Evolutionary conservation across 2,113 vertebrate genomes (phyloP).

Genomic region (Scortum barcoo): DNA sequence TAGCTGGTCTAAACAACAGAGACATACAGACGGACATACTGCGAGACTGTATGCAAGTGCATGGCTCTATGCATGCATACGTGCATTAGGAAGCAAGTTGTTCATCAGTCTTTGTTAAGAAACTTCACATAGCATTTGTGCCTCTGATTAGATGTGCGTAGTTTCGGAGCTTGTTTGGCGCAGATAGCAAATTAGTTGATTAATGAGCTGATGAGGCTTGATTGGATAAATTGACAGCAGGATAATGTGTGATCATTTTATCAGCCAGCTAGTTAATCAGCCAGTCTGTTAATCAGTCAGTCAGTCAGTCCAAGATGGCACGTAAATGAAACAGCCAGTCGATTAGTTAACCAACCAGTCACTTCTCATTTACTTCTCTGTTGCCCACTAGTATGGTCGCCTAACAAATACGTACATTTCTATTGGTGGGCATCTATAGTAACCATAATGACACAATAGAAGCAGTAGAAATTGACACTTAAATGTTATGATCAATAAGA

Average conservation of each 20-base stretch:
- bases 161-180: conserved; percentile 60
- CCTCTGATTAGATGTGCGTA: conserved; percentile 61
- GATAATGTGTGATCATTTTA: conserved; percentile 61
- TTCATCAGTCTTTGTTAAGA: conserved; percentile 70
- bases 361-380: conserved; percentile 3
- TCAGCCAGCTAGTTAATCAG: conserved; percentile 48
- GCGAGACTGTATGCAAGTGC: neutral
- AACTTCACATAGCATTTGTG: conserved; percentile 61
- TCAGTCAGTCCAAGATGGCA: conserved; percentile 16
- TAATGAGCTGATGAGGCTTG: conserved; percentile 61
- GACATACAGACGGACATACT: neutral
- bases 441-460: neutral
- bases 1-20: neutral
- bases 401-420: neutral
- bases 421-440: neutral
- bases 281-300: conserved; percentile 26
- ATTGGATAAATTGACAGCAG: conserved; percentile 69
- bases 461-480: neutral
- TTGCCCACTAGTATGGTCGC: neutral
- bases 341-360: conserved; percentile 18
- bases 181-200: conserved; percentile 63
- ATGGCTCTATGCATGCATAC: conserved; percentile 7
- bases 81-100: conserved; percentile 9
- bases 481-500: neutral
- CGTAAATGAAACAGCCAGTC: conserved; percentile 4